Evolutionary conservation across 2,113 vertebrate species (phyloP).

Genomic region (Struthio camelus): DNA sequence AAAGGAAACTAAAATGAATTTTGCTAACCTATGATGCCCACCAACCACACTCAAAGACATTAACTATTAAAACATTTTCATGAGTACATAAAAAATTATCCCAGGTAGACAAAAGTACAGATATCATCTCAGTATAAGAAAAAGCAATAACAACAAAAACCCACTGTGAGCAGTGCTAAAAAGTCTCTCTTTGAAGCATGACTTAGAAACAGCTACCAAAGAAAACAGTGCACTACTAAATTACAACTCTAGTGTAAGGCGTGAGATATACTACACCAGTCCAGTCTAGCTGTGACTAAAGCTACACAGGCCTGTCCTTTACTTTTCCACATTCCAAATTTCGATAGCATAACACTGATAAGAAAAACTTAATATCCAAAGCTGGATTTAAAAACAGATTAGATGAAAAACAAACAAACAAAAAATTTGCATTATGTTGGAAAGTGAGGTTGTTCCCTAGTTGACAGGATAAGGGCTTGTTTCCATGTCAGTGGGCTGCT

Average conservation of each 20-base stretch:
- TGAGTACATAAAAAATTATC: neutral
- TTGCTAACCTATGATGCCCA: neutral
- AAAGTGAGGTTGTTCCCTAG: neutral
- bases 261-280: rapidly evolving
- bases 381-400: neutral
- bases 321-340: neutral
- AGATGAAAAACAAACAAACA: no score
- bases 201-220: neutral
- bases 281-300: rapidly evolving
- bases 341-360: rapidly evolving
- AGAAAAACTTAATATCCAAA: neutral
- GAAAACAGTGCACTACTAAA: neutral
- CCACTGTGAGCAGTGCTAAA: neutral
- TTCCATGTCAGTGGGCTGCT: neutral
- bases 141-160: neutral
- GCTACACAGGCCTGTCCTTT: neutral
- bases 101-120: neutral
- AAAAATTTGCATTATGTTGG: neutral
- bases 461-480: neutral
- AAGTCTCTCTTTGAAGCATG: neutral
- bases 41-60: neutral
- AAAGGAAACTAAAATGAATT: neutral
- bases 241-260: neutral
- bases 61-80: neutral
- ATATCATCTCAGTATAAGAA: neutral